phyloP scores from a whole-genome alignment of 2,797 vertebrate genomes.

The Sebastes reedi region DNA sequence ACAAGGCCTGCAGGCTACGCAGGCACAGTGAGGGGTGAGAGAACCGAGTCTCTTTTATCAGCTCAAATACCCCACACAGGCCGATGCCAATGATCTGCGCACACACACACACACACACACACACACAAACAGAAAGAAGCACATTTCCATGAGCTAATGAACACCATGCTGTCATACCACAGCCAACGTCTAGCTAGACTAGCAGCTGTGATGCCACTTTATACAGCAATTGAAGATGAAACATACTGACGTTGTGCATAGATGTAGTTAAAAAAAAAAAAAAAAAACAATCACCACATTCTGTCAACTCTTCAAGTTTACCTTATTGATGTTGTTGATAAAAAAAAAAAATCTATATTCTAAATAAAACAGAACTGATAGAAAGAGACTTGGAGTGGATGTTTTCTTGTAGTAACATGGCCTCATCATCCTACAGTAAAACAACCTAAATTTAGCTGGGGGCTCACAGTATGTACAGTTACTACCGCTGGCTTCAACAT shows the following conservation, averaged over 20 bases:
- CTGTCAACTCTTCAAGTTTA: background rate
- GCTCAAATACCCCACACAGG: conserved; percentile 97
- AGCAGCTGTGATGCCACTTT: background rate
- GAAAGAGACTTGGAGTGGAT: background rate
- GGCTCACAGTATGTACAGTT: background rate
- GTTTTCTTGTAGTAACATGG: background rate
- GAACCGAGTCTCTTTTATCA: conserved; percentile 98
- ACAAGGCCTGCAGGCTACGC: conserved; percentile 95
- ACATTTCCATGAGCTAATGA: conserved; percentile 18
- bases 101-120: conserved; percentile 9
- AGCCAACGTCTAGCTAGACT: background rate
- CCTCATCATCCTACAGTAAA: background rate
- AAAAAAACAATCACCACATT: background rate
- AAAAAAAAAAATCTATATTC: background rate
- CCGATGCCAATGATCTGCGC: conserved; percentile 91
- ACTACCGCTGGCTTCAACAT: conserved; percentile 26
- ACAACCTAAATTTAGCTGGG: background rate
- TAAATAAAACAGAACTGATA: background rate
- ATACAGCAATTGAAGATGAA: background rate
- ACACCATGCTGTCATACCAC: background rate
- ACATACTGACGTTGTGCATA: background rate
- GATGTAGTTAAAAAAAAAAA: background rate
- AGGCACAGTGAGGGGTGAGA: conserved; percentile 96
- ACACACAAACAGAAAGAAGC: conserved; percentile 7
- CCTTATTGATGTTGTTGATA: background rate